These are phyloP conservation scores for Notocelia uddmanniana DNA, from an alignment of 2,888 invertebrate genomes.

Conservation along the genomic window DNA sequence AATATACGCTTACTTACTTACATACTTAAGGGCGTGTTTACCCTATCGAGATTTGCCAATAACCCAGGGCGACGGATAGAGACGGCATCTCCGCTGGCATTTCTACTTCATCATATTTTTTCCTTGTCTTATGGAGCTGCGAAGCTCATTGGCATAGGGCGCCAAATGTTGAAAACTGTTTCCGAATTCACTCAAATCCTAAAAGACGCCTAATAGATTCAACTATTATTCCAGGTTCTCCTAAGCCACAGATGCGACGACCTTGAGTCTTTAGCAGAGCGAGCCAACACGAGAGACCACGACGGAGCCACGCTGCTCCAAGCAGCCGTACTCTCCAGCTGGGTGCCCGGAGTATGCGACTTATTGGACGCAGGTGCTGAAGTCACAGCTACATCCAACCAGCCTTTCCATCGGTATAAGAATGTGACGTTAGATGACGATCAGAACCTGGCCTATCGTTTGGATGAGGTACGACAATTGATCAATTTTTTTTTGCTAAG, in stretches of 20 bases:
- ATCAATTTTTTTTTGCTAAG: too few species aligned
- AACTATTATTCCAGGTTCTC: conserved; percentile 22
- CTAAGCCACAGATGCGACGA: conserved; percentile 34
- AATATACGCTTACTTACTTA: too few species aligned
- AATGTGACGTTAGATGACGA: conserved; percentile 39
- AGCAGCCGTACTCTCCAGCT: conserved; percentile 57
- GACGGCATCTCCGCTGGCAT: too few species aligned
- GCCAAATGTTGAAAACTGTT: too few species aligned
- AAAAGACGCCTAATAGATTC: not conserved
- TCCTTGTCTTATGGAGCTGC: too few species aligned
- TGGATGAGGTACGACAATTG: conserved; percentile 29
- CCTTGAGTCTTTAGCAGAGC: conserved; percentile 33
- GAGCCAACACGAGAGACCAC: conserved; percentile 54
- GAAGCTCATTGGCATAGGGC: too few species aligned
- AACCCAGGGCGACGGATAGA: too few species aligned
- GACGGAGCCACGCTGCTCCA: conserved; percentile 61
- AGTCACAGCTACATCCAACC: conserved; percentile 46
- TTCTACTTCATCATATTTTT: too few species aligned
- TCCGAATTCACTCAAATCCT: not conserved
- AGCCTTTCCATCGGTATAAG: conserved; percentile 39
- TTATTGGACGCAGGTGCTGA: conserved; percentile 61
- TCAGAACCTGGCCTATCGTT: conserved; percentile 25
- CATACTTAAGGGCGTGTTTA: too few species aligned
- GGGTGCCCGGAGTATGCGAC: conserved; percentile 60
- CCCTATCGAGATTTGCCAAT: too few species aligned